Base-by-base conservation (phyloP, 2,797 vertebrate species). In the Paedocypris micromegethes region DNA sequence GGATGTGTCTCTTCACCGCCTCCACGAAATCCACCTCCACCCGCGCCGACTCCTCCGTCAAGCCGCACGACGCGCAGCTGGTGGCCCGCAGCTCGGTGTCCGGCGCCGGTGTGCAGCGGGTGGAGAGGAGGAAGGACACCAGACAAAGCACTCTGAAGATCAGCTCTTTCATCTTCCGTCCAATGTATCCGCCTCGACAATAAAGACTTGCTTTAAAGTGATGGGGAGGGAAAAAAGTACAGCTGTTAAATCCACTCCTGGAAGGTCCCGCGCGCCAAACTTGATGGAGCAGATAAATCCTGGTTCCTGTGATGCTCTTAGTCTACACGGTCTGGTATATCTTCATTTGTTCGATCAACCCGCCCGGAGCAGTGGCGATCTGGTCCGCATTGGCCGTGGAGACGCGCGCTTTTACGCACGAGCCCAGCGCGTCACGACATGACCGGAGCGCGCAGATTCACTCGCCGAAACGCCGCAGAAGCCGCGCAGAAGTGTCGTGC, bases 1-100 rank as follows among this genome's bases (percentile, higher is more conserved):
- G 85, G 78, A 97, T 94, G 78, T 96, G 93, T 81, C 88, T 86
- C 83, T 95, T 95, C 69, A 93, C 93, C 58, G 88, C 86, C 74
- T 94, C 90, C 69, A 94, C 80, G 75, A 96, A 91, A 81, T 93
- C 87, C 76, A 88, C 81, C 87, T 91, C 91, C 72, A 86, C 85
- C 82, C 88, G 89, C 0, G 77, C 86, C 53, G 88, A 74, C 73
- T 86, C 64, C 6, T 64, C 79, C 75, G 79, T 66, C 79, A 68
- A 77, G 61, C 90, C 87, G 58, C 94, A 95, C 60, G 91, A 88
- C 48, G 87, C 83, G 77, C 93, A 95, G 39, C 89, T 72, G 63
- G 78, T 81, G 6, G 87, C 74, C 53, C 75, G 86, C 72, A 88
- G 81, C 64, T 86, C 89, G 57, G 89, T 86, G 39, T 85, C 88